phyloP scores from a whole-genome alignment of 2,797 vertebrate species.

The Salmo trutta region DNA sequence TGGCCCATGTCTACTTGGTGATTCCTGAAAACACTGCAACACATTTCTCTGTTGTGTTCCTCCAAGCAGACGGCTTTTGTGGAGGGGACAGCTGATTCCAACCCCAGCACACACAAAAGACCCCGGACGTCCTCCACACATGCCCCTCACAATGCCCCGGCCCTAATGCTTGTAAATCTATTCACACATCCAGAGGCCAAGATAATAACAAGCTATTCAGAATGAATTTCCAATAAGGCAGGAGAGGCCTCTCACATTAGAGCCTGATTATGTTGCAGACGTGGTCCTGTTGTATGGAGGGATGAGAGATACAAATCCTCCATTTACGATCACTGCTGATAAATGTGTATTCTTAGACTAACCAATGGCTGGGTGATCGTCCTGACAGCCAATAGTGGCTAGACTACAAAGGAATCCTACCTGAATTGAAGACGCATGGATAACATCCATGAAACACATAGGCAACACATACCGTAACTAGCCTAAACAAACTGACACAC shows the following conservation, averaged over 20 bases:
- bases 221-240: slow-evolving; percentile 65
- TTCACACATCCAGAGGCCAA: slow-evolving; percentile 71
- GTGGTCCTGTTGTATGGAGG: slow-evolving; percentile 7
- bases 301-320: slow-evolving; percentile 38
- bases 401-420: slow-evolving; percentile 5
- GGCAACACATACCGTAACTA: too few relatives aligned
- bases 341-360: slow-evolving; percentile 23
- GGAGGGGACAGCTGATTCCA: slow-evolving; percentile 65
- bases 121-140: slow-evolving; percentile 73
- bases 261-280: slow-evolving; percentile 31
- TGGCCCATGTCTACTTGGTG: slow-evolving; percentile 59
- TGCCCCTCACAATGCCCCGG: slow-evolving; percentile 62
- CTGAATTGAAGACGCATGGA: too few relatives aligned
- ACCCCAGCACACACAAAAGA: slow-evolving; percentile 66
- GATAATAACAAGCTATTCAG: slow-evolving; percentile 76
- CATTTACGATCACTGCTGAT: slow-evolving; percentile 25
- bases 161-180: slow-evolving; percentile 81
- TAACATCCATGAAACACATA: neutral
- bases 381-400: too few relatives aligned
- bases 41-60: slow-evolving; percentile 52
- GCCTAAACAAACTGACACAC: too few relatives aligned
- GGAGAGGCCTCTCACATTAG: slow-evolving; percentile 42
- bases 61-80: slow-evolving; percentile 62
- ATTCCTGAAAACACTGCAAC: slow-evolving; percentile 48
- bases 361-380: neutral